Evolutionary conservation across 2,888 invertebrate genomes (phyloP).

Genomic region (Notocelia uddmanniana): DNA sequence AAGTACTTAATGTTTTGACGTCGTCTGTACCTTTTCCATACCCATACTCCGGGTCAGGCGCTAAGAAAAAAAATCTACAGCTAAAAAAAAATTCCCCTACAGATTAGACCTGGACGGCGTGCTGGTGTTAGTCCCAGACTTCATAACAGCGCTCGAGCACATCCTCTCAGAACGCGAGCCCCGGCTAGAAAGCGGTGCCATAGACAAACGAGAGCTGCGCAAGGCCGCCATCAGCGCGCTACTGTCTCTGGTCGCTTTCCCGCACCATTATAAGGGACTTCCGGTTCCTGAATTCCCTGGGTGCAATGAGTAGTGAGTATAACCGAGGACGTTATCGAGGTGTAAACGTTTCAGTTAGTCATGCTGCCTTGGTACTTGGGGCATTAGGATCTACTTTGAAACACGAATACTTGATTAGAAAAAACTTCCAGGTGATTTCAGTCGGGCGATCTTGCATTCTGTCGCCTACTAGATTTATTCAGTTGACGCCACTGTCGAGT

Average conservation of each 20-base stretch:
- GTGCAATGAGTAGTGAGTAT: conserved; percentile 81
- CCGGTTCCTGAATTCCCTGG: conserved; percentile 90
- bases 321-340: background rate
- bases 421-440: too few relatives aligned
- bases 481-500: too few relatives aligned
- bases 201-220: conserved; percentile 92
- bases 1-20: too few relatives aligned
- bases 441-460: too few relatives aligned
- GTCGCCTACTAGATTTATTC: too few relatives aligned
- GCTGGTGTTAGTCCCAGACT: conserved; percentile 95
- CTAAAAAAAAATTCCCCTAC: conserved; percentile 46
- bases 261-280: conserved; percentile 95
- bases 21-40: too few relatives aligned
- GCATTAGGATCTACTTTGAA: too few relatives aligned
- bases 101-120: conserved; percentile 96
- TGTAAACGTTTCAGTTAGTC: background rate
- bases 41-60: too few relatives aligned
- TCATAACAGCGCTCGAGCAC: conserved; percentile 95
- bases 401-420: too few relatives aligned
- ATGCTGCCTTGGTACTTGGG: background rate
- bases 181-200: conserved; percentile 89
- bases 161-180: conserved; percentile 94
- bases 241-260: conserved; percentile 95
- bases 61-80: background rate
- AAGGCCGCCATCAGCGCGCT: conserved; percentile 96